phyloP scores from a whole-genome alignment of 1,140 invertebrate genomes.

The Achatina immaculata region DNA sequence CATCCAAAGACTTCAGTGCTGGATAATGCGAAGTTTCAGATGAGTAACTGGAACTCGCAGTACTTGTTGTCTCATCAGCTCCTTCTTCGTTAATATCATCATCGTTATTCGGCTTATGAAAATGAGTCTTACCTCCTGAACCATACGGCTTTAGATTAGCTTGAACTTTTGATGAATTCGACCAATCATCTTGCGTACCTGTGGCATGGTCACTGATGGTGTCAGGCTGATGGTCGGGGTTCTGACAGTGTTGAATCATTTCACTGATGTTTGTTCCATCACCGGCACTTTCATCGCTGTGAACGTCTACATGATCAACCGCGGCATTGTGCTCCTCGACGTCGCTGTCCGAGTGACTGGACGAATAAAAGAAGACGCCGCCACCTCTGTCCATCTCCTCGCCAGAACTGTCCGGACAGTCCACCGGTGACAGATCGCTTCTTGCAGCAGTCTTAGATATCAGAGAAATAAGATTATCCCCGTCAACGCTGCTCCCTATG shows the following conservation, averaged over 20 bases:
- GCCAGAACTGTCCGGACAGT: slow-evolving; percentile 21
- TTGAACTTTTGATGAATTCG: too few species aligned
- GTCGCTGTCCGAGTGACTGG: neutral
- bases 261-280: too few species aligned
- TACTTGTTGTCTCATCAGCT: too few species aligned
- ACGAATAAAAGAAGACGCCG: neutral
- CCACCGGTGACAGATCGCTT: neutral
- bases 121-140: neutral
- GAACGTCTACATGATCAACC: neutral
- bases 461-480: slow-evolving; percentile 22
- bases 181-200: too few species aligned
- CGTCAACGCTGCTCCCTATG: slow-evolving; percentile 26
- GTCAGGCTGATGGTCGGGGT: too few species aligned
- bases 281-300: neutral
- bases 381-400: slow-evolving; percentile 26
- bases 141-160: neutral
- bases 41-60: too few species aligned
- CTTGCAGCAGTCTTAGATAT: neutral
- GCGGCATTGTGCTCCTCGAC: neutral
- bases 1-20: neutral
- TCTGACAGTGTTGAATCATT: too few species aligned
- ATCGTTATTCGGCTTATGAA: neutral
- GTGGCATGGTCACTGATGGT: too few species aligned
- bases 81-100: too few species aligned
- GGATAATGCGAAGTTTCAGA: neutral